Evolutionary conservation across 2,113 vertebrate genomes (phyloP).

Genomic region (Callaeas wilsoni): DNA sequence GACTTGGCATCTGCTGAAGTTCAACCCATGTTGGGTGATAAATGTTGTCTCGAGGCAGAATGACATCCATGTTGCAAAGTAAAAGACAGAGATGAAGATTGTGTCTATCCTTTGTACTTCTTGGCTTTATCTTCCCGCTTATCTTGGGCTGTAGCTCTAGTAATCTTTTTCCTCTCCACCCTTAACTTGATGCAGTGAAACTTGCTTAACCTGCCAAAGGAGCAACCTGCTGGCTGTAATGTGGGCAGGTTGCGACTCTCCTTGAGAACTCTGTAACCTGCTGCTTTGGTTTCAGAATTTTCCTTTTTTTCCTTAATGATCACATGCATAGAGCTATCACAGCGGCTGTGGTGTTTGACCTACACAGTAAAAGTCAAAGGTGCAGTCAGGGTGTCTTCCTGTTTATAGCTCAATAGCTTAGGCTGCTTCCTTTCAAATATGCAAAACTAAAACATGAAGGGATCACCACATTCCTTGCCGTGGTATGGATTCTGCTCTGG

Average conservation of each 20-base stretch:
- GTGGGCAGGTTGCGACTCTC: background rate
- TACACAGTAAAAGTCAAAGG: conserved; percentile 48
- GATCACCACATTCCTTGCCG: background rate
- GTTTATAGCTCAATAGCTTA: conserved; percentile 25
- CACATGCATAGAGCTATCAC: background rate
- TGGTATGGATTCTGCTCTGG: background rate
- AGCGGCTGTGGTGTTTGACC: conserved; percentile 17
- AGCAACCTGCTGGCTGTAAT: conserved; percentile 12
- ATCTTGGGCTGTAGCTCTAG: conserved; percentile 36
- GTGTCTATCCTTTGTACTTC: conserved; percentile 32
- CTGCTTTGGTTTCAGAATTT: background rate
- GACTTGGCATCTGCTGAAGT: conserved; percentile 8
- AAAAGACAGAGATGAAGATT: conserved; percentile 30
- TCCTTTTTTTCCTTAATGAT: background rate
- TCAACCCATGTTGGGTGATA: background rate
- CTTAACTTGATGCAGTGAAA: conserved; percentile 28
- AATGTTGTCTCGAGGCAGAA: conserved; percentile 4
- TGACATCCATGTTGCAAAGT: conserved; percentile 23
- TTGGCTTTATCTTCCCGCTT: background rate
- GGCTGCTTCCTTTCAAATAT: conserved; percentile 35
- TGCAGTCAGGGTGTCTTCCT: conserved; percentile 49
- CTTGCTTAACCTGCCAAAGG: conserved; percentile 22
- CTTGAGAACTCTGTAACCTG: conserved; percentile 9
- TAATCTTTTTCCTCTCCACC: conserved; percentile 50
- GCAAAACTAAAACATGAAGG: conserved; percentile 8